Percentiles rank a stretch among this genome's conserved stretches.
Conservation (phyloP, 2,797 vertebrate genomes). For the Paedocypris micromegethes region DNA sequence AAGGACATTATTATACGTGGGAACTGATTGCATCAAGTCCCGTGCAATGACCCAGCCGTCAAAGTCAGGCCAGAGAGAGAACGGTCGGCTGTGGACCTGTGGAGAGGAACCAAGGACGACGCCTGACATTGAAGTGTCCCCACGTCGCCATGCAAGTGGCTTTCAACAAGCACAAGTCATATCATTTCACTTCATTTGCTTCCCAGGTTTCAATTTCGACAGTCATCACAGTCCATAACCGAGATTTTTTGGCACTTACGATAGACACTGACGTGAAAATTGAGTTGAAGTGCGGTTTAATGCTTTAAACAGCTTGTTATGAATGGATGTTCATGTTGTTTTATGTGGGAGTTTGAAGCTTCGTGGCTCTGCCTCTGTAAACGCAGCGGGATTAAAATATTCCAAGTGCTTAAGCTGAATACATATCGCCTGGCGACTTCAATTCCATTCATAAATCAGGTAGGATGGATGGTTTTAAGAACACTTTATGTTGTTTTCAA, state of each 20-base stretch:
- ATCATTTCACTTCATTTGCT: conserved; percentile 19
- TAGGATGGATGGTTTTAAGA: conserved; percentile 14
- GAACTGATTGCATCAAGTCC: conserved; percentile 32
- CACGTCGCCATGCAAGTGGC: not conserved
- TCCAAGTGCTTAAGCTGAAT: conserved; percentile 16
- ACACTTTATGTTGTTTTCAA: conserved; percentile 2
- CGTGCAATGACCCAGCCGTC: conserved; percentile 5
- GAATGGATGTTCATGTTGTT: conserved; percentile 11
- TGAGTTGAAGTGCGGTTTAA: conserved; percentile 8
- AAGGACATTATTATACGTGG: conserved; percentile 42
- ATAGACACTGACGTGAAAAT: conserved; percentile 16
- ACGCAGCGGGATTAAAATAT: conserved; percentile 19
- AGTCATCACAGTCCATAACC: conserved; percentile 12
- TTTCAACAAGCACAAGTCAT: conserved; percentile 10
- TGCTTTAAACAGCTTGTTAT: conserved; percentile 11
- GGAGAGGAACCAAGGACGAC: conserved; percentile 24
- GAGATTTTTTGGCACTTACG: not conserved
- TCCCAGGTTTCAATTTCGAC: conserved; percentile 7
- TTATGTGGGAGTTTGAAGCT: not conserved
- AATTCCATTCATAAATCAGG: conserved; percentile 27
- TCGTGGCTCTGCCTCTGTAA: not conserved
- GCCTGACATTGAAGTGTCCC: conserved; percentile 32
- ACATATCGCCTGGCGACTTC: conserved; percentile 11
- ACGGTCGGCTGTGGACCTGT: conserved; percentile 17
- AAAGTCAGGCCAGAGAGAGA: conserved; percentile 2